Base-by-base conservation (phyloP, 2,888 invertebrate genomes). In the Malthinus seriepunctatus region DNA sequence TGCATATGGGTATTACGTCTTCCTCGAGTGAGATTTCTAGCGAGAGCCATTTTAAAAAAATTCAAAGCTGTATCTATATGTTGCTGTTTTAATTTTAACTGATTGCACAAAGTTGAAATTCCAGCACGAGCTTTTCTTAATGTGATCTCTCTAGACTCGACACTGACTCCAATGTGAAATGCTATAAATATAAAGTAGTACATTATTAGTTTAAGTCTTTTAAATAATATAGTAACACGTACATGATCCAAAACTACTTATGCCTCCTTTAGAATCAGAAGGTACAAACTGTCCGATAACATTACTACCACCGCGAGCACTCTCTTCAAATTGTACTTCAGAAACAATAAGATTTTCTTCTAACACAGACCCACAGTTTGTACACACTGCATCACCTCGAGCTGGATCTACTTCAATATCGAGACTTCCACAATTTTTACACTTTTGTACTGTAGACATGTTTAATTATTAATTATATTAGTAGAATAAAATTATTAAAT, bases 321-420 rank as follows among this genome's bases (percentile, higher is more conserved):
- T 90, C 77, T 99, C 98, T 78, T 95, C 93, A 74, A 97, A 99
- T 77, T 96, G 94, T 15, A 97, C 89, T 78, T 98, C 97, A 1
- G 95, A 92, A 15, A 99, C 97, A 73, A 99, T 98, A 52, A 95
- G 89, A 71, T 93, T 95, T 73, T 97, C 96, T 76, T 98, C 97
- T 10, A 99, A 81, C 1, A 99, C 98, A 6, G 93, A 89, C 23
- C 98, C 99, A 80, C 99, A 99, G 73, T 88, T 90, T 23, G 93
- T 97, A 78, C 99, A 99, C 1, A 97, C 95, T 8, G 92, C 90
- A 84, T 97, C 96, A 33, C 97, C 98, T 71, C 97, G 86, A 14
- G 93, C 90, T 59, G 94, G 91, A 78, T 98, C 98, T 60, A 91
- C 92, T 80, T 98, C 97, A 61, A 98, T 93, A 63, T 96, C 94